Evolutionary conservation across 2,888 invertebrate genomes (phyloP), one percentile per base, ranked within the genome.

Genomic region (Mermis nigrescens): DNA sequence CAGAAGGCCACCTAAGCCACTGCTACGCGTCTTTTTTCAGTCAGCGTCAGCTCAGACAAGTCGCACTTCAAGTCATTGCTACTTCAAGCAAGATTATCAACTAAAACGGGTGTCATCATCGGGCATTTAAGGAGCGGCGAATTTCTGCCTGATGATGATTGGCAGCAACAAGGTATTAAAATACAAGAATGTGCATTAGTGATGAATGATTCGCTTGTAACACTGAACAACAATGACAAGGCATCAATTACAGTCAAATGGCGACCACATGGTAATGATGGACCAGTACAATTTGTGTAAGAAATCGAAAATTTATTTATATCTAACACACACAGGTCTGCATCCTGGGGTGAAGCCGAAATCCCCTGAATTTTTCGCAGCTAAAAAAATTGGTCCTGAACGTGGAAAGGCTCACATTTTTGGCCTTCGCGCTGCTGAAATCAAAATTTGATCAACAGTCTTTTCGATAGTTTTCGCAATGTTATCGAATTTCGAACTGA

Each of bases 231-330:
- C 48, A 38, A 46, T 12, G 15, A 57, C 2, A 53, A 54, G 31
- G 29, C 31, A 31, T 26, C 15, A 12, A 31, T 60, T 45, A 28
- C 46, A 2, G 57, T 38, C 22, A 1, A 19, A 7, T 60, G 60
- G 60, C 22, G 2, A 29, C 28, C 24, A 29, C 24, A 45, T 22
- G 2, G n/a, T 12, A 57, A 57, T n/a, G 31, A 53, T 2, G 60
- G 60, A 27, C 54, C 60, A 1, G 29, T 60, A 1, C 60, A 57
- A 28, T 60, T 60, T 48, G 38, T 54, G 60, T 60, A 26, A 15
- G 58, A n/a, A n/a, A n/a, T n/a, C n/a, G n/a, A n/a, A n/a, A n/a
- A n/a, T n/a, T n/a, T n/a, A n/a, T n/a, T n/a, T n/a, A n/a, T n/a
- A n/a, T n/a, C n/a, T n/a, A n/a, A n/a, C n/a, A n/a, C n/a, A n/a